Evolutionary conservation across 2,888 invertebrate species (phyloP), one percentile per base, ranked within the genome.

Genomic region (Agonopterix alstromeriana): DNA sequence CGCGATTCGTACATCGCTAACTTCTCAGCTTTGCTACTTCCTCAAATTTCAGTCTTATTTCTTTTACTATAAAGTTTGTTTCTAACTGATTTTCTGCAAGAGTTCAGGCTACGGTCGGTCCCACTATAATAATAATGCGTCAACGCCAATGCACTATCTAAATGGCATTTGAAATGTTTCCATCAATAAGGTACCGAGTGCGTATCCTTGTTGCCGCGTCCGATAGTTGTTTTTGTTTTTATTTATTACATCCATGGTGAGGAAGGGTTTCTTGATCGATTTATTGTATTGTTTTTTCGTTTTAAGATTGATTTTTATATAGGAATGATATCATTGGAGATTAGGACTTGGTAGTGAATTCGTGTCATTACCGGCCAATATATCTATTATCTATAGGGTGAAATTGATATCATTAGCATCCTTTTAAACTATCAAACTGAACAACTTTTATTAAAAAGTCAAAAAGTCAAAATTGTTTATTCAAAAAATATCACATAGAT

Each of bases 111-210:
- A 27, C 27, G 27, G 27, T 27, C 38, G 38, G 38, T 38, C 61
- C 58, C 63, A 27, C 27, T 27, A 73, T 76, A 71, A 83, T 83
- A 82, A 85, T 82, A 79, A 85, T 85, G 79, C 78, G 82, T 86
- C 86, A 85, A 77, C 76, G 86, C 78, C 87, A 81, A 57, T 55
- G 52, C 68, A 67, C 77, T 88, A 88, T 88, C 88, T 87, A 85
- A 88, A 88, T 76, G 83, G 77, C 73, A 75, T 83, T 82, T 84
- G 86, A 83, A 83, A 84, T 77, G 83, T 80, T 81, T 86, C 87
- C 86, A 87, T 89, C 89, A 89, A 86, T 85, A 85, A 77, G 70
- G 57, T 63, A 60, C 67, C 71, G 78, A 84, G 83, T 84, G 86
- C 77, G 73, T 70, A 81, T 78, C 80, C 71, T 65, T 82, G 84